These are phyloP conservation scores for Limosa lapponica DNA, from an alignment of 2,797 vertebrate species.

Conservation along the genomic window DNA sequence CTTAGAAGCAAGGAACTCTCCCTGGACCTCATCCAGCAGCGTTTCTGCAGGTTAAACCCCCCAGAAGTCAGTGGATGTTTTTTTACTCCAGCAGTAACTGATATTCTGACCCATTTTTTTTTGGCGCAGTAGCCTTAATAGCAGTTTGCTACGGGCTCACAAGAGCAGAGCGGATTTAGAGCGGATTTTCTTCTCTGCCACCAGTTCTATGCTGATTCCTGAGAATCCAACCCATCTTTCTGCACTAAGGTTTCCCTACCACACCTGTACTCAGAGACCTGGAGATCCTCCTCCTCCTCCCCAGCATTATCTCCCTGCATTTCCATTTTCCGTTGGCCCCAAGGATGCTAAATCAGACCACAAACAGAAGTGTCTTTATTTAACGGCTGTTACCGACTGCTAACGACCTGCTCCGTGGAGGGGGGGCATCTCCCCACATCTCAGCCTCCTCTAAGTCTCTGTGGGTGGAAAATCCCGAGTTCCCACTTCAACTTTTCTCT, in stretches of 20 bases:
- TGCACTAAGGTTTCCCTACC: background rate
- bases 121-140: background rate
- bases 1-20: constrained; percentile 46
- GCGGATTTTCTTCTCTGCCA: background rate
- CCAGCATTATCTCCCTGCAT: background rate
- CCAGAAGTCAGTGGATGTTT: constrained; percentile 19
- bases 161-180: background rate
- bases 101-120: constrained; percentile 41
- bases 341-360: background rate
- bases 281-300: background rate
- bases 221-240: background rate
- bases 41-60: constrained; percentile 38
- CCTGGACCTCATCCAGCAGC: constrained; percentile 32
- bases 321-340: background rate
- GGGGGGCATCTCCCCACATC: background rate
- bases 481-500: background rate
- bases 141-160: background rate
- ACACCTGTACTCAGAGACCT: too few species aligned
- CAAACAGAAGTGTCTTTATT: background rate
- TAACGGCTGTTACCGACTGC: background rate
- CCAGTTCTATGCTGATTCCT: background rate
- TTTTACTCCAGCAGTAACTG: background rate
- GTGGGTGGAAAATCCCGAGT: background rate
- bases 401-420: background rate
- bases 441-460: background rate